Base-by-base conservation (phyloP, 2,888 invertebrate genomes). In the Charanyca ferruginea region DNA sequence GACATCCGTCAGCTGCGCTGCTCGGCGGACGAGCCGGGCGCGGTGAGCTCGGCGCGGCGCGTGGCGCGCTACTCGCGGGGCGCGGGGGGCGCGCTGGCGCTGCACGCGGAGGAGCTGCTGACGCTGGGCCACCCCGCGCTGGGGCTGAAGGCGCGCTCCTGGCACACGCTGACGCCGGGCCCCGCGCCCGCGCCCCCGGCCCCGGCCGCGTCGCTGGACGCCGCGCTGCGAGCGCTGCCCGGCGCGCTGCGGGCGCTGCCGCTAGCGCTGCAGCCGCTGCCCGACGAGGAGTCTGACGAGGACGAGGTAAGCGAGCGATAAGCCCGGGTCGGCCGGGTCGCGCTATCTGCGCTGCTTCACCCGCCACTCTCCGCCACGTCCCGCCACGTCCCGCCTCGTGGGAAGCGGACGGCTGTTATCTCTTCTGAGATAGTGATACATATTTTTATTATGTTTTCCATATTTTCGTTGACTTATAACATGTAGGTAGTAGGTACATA, bases 91-190 rank as follows among this genome's bases (percentile, higher is more conserved):
- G 82, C 77, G 64, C 77, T 88, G 67, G 85, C 79, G 70, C 78
- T 89, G 83, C 84, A 85, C 85, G 89, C 89, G 22, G 92, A 92
- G 81, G 92, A 92, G 85, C 67, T 90, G 80, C 69, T 89, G 69
- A 45, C 45, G 75, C 68, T 80, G 61, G 76, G 76, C 59, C 74
- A 35, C 66, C 55, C 51, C 5, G 59, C 59, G 63, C 79, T 77
- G 45, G 84, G 87, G 49, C 72, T 89, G 9, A 87, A 88, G 84
- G 88, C 87, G 73, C 91, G 88, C 84, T 76, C 84, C 35, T 88
- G 86, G 89, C 78, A 83, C 74, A 76, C 78, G 61, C 81, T 59
- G 38, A 38, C 38, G 38, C 38, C 7, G 28, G 28, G 71, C 71
- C 32, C 38, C 38, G 54, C 44, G 13, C 35, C 64, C 38, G 55